phyloP scores from a whole-genome alignment of 2,888 invertebrate species.

The Agriopis leucophaearia region DNA sequence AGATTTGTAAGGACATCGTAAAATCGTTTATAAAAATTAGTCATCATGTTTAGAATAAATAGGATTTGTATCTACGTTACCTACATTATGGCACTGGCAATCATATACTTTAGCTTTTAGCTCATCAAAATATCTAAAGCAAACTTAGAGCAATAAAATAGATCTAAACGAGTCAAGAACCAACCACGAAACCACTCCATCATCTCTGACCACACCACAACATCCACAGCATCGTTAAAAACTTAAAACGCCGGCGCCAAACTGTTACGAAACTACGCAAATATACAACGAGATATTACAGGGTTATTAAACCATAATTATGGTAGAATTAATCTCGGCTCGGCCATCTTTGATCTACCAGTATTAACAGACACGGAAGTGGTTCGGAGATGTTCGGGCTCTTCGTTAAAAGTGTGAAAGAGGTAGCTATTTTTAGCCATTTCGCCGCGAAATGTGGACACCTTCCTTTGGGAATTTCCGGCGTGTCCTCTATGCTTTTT shows the following conservation, averaged over 20 bases:
- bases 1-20: too few relatives aligned
- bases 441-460: slow-evolving; percentile 59
- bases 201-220: slow-evolving; percentile 26
- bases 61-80: too few relatives aligned
- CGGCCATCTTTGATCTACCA: slow-evolving; percentile 70
- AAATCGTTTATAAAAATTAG: too few relatives aligned
- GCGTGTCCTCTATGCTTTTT: slow-evolving; percentile 24
- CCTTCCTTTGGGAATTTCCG: slow-evolving; percentile 54
- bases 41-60: too few relatives aligned
- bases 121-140: slow-evolving; percentile 12
- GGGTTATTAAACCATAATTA: slow-evolving; percentile 68
- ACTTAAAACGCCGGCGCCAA: slow-evolving; percentile 41
- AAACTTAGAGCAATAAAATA: slow-evolving; percentile 8
- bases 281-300: slow-evolving; percentile 54
- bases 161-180: too few relatives aligned
- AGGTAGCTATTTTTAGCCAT: slow-evolving; percentile 54
- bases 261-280: slow-evolving; percentile 42
- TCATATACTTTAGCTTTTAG: not conserved
- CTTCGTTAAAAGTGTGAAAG: slow-evolving; percentile 40
- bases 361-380: slow-evolving; percentile 69
- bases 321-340: slow-evolving; percentile 66
- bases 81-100: too few relatives aligned
- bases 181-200: slow-evolving; percentile 17
- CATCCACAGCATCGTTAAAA: slow-evolving; percentile 36
- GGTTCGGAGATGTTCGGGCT: slow-evolving; percentile 45